phyloP scores from a whole-genome alignment of 2,888 invertebrate species.

The Iphiclides podalirius region DNA sequence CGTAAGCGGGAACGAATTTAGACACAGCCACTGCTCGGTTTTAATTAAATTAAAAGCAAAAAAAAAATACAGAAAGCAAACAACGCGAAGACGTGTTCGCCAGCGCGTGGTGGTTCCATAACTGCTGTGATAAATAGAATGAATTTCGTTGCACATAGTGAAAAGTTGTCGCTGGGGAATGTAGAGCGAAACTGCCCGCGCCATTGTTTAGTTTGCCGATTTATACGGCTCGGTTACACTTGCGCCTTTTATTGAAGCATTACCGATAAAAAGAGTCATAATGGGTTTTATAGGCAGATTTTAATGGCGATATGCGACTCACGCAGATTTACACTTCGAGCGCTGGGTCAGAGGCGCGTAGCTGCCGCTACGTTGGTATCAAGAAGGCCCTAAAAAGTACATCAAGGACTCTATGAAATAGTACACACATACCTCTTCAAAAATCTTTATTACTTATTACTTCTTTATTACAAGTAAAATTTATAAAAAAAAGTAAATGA shows the following conservation, averaged over 20 bases:
- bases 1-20: slow-evolving; percentile 50
- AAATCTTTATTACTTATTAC: no score
- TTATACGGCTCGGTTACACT: slow-evolving; percentile 80
- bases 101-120: slow-evolving; percentile 72
- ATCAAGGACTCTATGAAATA: no score
- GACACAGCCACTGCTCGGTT: slow-evolving; percentile 56
- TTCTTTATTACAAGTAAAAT: no score
- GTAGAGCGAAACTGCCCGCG: slow-evolving; percentile 72
- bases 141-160: slow-evolving; percentile 59
- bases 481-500: no score
- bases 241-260: slow-evolving; percentile 77
- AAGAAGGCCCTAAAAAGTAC: no score
- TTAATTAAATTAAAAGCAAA: slow-evolving; percentile 56
- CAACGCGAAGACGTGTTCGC: slow-evolving; percentile 69
- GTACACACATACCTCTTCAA: no score
- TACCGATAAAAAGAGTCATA: slow-evolving; percentile 76
- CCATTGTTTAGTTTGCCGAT: slow-evolving; percentile 80
- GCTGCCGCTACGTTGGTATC: no score
- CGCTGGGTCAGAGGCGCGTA: slow-evolving; percentile 39
- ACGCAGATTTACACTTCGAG: slow-evolving; percentile 56
- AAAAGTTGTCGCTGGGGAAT: slow-evolving; percentile 58
- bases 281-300: slow-evolving; percentile 73
- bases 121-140: slow-evolving; percentile 75
- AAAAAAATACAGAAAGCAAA: slow-evolving; percentile 1
- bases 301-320: slow-evolving; percentile 63